phyloP scores from a whole-genome alignment of 2,113 vertebrate species.

The Xenopus borealis region DNA sequence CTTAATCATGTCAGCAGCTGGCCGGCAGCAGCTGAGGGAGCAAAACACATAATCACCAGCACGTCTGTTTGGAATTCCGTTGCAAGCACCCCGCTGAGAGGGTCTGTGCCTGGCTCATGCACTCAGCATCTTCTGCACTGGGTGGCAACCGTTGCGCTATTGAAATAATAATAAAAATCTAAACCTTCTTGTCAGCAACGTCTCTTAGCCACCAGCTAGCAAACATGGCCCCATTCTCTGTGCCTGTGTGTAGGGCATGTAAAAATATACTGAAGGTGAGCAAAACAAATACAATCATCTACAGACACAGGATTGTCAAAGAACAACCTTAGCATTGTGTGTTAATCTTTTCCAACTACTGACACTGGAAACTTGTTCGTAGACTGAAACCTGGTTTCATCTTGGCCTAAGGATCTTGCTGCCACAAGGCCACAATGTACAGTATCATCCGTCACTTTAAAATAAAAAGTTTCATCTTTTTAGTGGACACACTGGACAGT shows the following conservation, averaged over 20 bases:
- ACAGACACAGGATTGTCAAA: not conserved
- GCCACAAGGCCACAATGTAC: too few relatives aligned
- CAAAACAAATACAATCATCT: not conserved
- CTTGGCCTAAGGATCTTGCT: too few relatives aligned
- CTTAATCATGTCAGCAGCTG: slow-evolving; percentile 46
- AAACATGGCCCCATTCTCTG: not conserved
- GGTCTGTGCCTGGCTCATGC: slow-evolving; percentile 15
- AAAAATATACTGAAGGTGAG: slow-evolving; percentile 5
- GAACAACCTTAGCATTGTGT: not conserved
- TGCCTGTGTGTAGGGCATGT: not conserved
- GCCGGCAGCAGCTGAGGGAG: slow-evolving; percentile 32
- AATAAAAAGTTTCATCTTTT: too few relatives aligned
- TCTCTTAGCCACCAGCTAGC: not conserved
- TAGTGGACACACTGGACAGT: too few relatives aligned
- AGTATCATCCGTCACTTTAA: too few relatives aligned
- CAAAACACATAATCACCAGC: slow-evolving; percentile 39
- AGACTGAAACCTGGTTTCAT: too few relatives aligned
- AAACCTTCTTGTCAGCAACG: slow-evolving; percentile 39
- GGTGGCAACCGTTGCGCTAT: slow-evolving; percentile 29
- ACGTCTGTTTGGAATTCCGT: slow-evolving; percentile 32
- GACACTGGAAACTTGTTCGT: not conserved
- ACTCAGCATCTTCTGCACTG: slow-evolving; percentile 11
- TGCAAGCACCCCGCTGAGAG: slow-evolving; percentile 21
- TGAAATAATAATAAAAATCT: slow-evolving; percentile 35
- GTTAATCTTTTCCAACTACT: not conserved